Evolutionary conservation across 2,797 vertebrate species (phyloP), one percentile per base, ranked within the genome.

Genomic region (Harpagifer antarcticus): DNA sequence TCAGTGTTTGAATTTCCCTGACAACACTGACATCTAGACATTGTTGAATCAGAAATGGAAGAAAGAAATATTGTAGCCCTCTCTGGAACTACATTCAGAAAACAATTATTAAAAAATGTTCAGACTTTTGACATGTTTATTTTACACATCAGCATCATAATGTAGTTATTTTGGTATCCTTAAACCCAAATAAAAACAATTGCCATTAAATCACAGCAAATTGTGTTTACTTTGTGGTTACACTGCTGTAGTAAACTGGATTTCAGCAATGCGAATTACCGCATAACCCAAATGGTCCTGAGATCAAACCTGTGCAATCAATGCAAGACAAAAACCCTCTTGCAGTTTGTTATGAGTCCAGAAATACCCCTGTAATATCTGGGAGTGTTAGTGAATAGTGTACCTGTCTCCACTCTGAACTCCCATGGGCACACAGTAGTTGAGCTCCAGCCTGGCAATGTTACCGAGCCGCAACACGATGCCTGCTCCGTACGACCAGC

Each of bases 371-470:
- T 63, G 13, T 13, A 4, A 17, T n/a, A 54, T 44, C 8, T 8
- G 23, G 2, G 6, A 8, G 37, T 62, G 6, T 5, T 1, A 8
- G 31, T 55, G 11, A 33, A n/a, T 4, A 19, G 15, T 13, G 94
- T 74, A 98, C 98, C 97, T 96, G 95, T 99, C 98, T 53, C 97
- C 97, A 5, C 86, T 89, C 92, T 99, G 98, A 23, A 98, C 97
- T 19, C 98, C 97, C 97, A 98, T 98, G 59, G 98, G 98, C 85
- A 99, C 91, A 72, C 98, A 99, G 89, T 99, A 99, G 85, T 99
- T 99, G 8, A 99, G 97, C 67, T 99, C 98, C 74, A 99, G 92
- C 14, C 97, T 89, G n/a, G 98, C 97, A 0, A 99, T 99, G 93
- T 99, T 99, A 20, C 98, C 98, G 0, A 99, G 96, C 15, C 97